Base-by-base conservation (phyloP, 2,113 vertebrate genomes). In the Laterallus jamaicensis region DNA sequence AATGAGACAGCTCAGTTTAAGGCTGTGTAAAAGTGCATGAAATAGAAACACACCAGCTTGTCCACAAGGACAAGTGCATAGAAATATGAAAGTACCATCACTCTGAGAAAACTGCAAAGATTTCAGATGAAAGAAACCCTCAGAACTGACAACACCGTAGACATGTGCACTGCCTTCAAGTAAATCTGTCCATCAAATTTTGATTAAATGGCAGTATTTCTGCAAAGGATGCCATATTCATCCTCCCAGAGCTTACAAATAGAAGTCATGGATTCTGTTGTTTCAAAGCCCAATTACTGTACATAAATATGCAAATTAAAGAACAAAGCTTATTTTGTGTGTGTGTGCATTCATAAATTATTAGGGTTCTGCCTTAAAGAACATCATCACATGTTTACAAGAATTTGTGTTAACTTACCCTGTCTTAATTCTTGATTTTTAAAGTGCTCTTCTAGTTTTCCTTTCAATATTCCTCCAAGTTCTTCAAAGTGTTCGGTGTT, bases 341-440 rank as follows among this genome's bases (percentile, higher is more conserved):
- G 21, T 42, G 9, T 49, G 11, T 18, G 11, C 32, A 25, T 82
- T 64, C 49, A 90, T 28, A 76, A 76, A 32, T 40, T n/a, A 80
- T 52, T 40, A 71, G 20, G 15, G 44, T 64, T 83, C 29, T 66
- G 37, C n/a, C 77, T 92, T 82, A 54, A 81, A 75, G 64, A 92
- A 39, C 25, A 55, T 29, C 37, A 68, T 42, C 35, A 44, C 29
- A 31, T 9, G 4, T 86, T 37, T 91, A 83, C 21, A 68, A 77
- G 63, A 91, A n/a, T 13, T 35, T 15, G 7, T 29, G 55, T n/a
- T 70, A 89, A 81, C 90, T 88, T 97, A 99, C 99, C 98, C 83
- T 99, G 99, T 97, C 99, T 98, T 81, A 99, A 96, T 96, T 99
- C 99, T 97, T 99, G 99, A 95, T 99, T 99, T 98, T 99, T 99